Evolutionary conservation across 1,140 invertebrate genomes (phyloP).

Genomic region (Aphelenchoides fujianensis): DNA sequence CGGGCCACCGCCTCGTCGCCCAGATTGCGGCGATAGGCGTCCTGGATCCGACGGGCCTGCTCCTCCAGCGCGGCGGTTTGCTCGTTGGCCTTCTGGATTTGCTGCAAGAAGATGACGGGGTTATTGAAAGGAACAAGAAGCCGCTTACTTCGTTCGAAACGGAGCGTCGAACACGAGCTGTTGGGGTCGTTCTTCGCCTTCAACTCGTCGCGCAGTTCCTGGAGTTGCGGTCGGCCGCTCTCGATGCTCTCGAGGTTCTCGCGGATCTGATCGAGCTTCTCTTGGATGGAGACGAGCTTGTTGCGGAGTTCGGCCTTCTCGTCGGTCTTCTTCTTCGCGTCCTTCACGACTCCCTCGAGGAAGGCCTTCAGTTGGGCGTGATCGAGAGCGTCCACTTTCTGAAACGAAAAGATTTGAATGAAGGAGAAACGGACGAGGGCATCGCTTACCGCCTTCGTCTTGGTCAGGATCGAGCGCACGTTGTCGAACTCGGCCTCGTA

Average conservation of each 20-base stretch:
- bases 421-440: too few relatives aligned
- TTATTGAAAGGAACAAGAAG: neutral
- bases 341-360: slow-evolving; percentile 13
- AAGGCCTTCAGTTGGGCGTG: neutral
- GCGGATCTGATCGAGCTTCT: neutral
- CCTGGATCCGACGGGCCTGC: neutral
- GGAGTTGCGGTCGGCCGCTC: neutral
- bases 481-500: neutral
- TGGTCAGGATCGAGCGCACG: neutral
- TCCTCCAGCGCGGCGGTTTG: neutral
- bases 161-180: too few relatives aligned
- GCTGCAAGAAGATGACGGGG: neutral
- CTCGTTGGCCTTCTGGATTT: neutral
- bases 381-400: neutral
- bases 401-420: neutral
- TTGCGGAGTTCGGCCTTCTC: slow-evolving; percentile 3
- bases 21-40: neutral
- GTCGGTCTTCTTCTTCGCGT: slow-evolving; percentile 20
- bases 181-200: too few relatives aligned
- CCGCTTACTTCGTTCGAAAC: neutral
- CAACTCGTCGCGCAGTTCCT: slow-evolving; percentile 5
- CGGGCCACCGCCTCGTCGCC: neutral
- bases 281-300: neutral
- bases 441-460: neutral
- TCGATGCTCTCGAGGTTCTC: neutral